Evolutionary conservation across 2,888 invertebrate species (phyloP).

Genomic region (Ennomos erosarius): DNA sequence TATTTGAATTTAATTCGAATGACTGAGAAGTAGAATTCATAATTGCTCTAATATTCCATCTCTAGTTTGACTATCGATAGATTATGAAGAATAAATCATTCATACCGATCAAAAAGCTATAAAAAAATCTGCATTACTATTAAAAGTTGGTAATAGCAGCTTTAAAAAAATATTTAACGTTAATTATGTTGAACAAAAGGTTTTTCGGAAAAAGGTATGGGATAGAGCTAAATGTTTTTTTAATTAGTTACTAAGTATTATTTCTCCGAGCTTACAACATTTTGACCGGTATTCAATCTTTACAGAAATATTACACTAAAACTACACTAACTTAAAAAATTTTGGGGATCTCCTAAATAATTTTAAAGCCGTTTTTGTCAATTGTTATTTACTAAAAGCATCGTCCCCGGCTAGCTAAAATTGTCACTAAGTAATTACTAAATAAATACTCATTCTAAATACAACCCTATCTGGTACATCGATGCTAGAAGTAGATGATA

Average conservation of each 20-base stretch:
- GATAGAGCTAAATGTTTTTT: not conserved
- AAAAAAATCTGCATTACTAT: too few species aligned
- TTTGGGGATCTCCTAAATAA: slow-evolving; percentile 46
- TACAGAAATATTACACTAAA: slow-evolving; percentile 24
- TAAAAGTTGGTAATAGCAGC: too few species aligned
- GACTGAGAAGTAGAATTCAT: slow-evolving; percentile 41
- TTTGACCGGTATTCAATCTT: slow-evolving; percentile 10
- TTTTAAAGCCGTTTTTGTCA: slow-evolving; percentile 53
- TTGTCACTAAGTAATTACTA: slow-evolving; percentile 55
- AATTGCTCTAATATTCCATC: slow-evolving; percentile 48
- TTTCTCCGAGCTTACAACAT: not conserved
- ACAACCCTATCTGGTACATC: slow-evolving; percentile 64
- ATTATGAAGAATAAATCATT: slow-evolving; percentile 39
- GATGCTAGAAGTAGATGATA: slow-evolving; percentile 41
- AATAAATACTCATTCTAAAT: slow-evolving; percentile 73
- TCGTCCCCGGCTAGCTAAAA: slow-evolving; percentile 46
- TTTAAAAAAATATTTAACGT: too few species aligned
- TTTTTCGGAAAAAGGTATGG: too few species aligned
- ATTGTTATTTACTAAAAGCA: slow-evolving; percentile 43
- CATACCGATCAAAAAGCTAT: slow-evolving; percentile 7
- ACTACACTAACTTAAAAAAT: slow-evolving; percentile 41
- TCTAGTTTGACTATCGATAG: slow-evolving; percentile 68
- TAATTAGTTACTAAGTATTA: not conserved
- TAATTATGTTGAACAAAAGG: too few species aligned
- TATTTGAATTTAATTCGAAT: slow-evolving; percentile 49